These are phyloP conservation scores for Alentia gelatinosa DNA, from an alignment of 2,888 invertebrate genomes.

Conservation along the genomic window DNA sequence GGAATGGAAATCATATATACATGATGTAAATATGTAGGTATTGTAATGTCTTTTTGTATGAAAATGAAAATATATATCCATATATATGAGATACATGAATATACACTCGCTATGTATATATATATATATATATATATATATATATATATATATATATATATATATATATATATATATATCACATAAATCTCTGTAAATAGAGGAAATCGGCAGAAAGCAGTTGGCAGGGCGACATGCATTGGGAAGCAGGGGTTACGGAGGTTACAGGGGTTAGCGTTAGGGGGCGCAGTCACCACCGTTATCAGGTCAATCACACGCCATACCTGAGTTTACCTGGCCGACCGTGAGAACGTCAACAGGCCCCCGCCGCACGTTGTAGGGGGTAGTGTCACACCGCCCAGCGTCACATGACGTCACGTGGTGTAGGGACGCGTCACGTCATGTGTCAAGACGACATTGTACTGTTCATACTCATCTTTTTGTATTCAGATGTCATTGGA, in stretches of 20 bases:
- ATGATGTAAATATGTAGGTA: not conserved
- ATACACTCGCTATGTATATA: too few relatives aligned
- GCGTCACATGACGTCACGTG: too few relatives aligned
- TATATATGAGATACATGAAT: too few relatives aligned
- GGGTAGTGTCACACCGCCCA: not conserved
- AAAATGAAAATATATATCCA: not conserved
- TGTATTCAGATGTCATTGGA: too few relatives aligned
- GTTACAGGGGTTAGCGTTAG: not conserved
- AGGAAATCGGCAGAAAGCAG: too few relatives aligned
- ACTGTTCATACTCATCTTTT: too few relatives aligned
- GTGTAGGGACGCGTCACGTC: too few relatives aligned
- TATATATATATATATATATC: too few relatives aligned
- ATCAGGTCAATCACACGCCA: not conserved
- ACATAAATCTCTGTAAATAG: too few relatives aligned
- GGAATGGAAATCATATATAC: not conserved
- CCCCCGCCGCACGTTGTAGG: not conserved
- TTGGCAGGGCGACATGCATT: not conserved
- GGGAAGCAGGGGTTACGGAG: not conserved
- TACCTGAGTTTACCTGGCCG: not conserved
- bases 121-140: not conserved
- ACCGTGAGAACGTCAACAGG: constrained; percentile 8
- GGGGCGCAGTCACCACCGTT: not conserved
- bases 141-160: not conserved
- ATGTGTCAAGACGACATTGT: too few relatives aligned
- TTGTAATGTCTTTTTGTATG: not conserved